Percentiles rank a stretch among this genome's conserved stretches.
Evolutionary conservation across 1,140 invertebrate species (phyloP).

Genomic region (Drosophila persimilis): DNA sequence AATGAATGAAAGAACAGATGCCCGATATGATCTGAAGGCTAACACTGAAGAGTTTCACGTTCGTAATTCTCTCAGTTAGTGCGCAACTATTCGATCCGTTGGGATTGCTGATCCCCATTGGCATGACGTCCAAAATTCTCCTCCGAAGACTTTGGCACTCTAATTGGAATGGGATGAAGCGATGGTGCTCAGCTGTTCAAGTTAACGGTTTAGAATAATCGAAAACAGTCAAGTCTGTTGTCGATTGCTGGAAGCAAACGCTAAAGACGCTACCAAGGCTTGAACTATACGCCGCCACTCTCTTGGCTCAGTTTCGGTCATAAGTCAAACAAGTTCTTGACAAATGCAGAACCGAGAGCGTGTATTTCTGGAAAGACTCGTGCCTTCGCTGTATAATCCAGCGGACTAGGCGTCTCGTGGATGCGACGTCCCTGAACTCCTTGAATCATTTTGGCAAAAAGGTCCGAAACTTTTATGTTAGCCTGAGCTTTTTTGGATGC

Average conservation of each 20-base stretch:
- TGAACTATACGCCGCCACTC: neutral
- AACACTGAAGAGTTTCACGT: no score
- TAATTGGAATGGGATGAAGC: neutral
- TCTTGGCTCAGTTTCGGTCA: slow-evolving; percentile 2
- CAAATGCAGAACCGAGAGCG: neutral
- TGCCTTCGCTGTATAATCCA: no score
- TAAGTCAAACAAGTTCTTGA: slow-evolving; percentile 5
- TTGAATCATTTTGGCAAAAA: neutral
- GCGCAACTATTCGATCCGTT: neutral
- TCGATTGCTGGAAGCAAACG: neutral
- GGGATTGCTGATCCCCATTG: neutral
- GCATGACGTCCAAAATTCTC: neutral
- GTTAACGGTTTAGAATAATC: neutral
- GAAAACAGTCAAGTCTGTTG: neutral
- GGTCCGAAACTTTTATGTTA: neutral
- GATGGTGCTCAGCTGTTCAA: no score
- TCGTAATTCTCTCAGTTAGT: neutral
- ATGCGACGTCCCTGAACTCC: no score
- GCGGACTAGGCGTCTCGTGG: no score
- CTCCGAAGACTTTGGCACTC: neutral
- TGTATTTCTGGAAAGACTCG: no score
- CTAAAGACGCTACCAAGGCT: neutral
- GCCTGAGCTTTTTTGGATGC: neutral
- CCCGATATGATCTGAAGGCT: no score
- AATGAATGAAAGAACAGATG: no score